Evolutionary conservation across 2,888 invertebrate species (phyloP).

Genomic region (Tubiluchus corallicola): DNA sequence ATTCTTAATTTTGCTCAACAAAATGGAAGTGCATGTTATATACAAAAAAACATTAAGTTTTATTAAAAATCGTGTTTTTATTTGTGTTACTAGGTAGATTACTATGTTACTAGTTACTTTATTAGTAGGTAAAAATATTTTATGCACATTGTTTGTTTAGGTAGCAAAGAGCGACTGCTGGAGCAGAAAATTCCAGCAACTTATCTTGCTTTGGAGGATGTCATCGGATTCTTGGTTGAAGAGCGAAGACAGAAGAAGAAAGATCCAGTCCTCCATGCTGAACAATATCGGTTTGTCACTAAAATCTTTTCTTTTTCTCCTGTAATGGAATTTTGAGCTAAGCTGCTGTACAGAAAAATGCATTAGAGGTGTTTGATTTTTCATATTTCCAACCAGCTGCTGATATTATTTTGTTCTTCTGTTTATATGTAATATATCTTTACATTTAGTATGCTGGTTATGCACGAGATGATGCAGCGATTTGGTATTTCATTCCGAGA

Average conservation of each 20-base stretch:
- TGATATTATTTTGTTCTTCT: not conserved
- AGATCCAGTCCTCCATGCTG: conserved; percentile 30
- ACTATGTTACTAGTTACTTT: not conserved
- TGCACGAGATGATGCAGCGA: conserved; percentile 42
- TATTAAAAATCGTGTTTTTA: no score
- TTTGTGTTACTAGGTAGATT: no score
- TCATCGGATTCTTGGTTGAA: conserved; percentile 57
- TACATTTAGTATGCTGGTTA: conserved; percentile 31
- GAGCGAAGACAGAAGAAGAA: conserved; percentile 45
- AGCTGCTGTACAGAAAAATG: not conserved
- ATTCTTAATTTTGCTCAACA: no score
- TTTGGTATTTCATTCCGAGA: conserved; percentile 60
- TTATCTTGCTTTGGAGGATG: conserved; percentile 82
- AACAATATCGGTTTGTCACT: conserved; percentile 28
- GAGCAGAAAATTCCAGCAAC: conserved; percentile 90
- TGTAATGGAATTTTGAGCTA: not conserved
- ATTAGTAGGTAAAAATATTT: not conserved
- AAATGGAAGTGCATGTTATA: no score
- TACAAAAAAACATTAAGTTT: no score
- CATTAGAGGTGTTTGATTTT: not conserved
- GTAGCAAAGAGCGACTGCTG: conserved; percentile 68
- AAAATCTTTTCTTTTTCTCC: not conserved
- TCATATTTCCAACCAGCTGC: not conserved
- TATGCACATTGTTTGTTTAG: conserved; percentile 33
- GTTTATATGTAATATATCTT: conserved; percentile 4